phyloP scores from a whole-genome alignment of 2,888 invertebrate species.

The Meiosimyza platycephala region DNA sequence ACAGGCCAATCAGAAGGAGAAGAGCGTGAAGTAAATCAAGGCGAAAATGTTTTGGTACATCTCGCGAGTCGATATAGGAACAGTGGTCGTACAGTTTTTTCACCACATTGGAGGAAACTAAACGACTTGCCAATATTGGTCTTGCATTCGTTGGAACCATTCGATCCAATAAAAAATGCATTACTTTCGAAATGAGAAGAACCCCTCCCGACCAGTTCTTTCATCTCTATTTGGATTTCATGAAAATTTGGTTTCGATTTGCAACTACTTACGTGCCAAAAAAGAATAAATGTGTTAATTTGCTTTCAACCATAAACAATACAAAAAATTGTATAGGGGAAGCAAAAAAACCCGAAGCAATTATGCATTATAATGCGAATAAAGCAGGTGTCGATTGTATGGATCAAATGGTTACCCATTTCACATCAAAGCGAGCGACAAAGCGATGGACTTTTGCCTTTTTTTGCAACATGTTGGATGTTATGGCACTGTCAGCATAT shows the following conservation, averaged over 20 bases:
- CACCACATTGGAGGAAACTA: conserved; percentile 9
- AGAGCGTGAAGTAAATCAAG: conserved; percentile 49
- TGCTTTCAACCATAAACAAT: conserved; percentile 21
- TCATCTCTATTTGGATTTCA: conserved; percentile 18
- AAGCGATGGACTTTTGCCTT: conserved; percentile 38
- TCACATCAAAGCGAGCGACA: conserved; percentile 36
- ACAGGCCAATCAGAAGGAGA: conserved; percentile 42
- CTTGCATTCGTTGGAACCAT: neutral
- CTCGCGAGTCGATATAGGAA: conserved; percentile 20
- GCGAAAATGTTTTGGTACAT: conserved; percentile 44
- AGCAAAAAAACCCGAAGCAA: conserved; percentile 35
- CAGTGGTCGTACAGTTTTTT: conserved; percentile 18
- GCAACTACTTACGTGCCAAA: conserved; percentile 18
- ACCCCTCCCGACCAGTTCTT: conserved; percentile 14
- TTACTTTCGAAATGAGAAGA: conserved; percentile 21
- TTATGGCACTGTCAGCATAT: conserved; percentile 24
- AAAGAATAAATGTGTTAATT: conserved; percentile 19
- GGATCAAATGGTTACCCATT: conserved; percentile 36
- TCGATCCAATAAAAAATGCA: conserved; percentile 23
- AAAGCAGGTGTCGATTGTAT: conserved; percentile 36
- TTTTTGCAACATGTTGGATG: conserved; percentile 31
- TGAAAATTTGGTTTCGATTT: conserved; percentile 7
- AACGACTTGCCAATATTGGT: conserved; percentile 16
- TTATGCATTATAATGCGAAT: conserved; percentile 31
- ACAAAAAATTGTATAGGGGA: neutral